Evolutionary conservation across 2,888 invertebrate species (phyloP).

Genomic region (Ormyrus thymus): DNA sequence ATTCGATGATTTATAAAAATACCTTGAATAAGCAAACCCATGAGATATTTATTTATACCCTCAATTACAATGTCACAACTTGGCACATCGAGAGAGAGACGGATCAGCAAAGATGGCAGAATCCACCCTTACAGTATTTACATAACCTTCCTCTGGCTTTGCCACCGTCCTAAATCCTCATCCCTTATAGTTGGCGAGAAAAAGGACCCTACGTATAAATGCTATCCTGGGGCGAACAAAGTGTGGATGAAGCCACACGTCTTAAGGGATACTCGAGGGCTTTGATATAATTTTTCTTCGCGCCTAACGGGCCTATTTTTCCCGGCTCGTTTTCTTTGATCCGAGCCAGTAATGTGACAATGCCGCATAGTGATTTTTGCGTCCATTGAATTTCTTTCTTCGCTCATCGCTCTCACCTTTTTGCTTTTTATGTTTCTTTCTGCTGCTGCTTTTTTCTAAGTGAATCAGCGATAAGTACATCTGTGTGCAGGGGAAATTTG

Average conservation of each 20-base stretch:
- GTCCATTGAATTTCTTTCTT: slow-evolving; percentile 39
- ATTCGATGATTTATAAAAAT: too few species aligned
- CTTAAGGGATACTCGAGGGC: slow-evolving; percentile 37
- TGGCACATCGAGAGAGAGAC: slow-evolving; percentile 39
- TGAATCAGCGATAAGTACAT: slow-evolving; percentile 35
- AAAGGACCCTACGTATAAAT: not conserved
- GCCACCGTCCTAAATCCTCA: not conserved
- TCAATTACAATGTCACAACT: slow-evolving; percentile 25
- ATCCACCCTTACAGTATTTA: slow-evolving; percentile 31
- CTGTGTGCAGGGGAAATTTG: slow-evolving; percentile 14
- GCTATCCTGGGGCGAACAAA: slow-evolving; percentile 24
- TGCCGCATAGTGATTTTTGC: slow-evolving; percentile 35
- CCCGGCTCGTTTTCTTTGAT: slow-evolving; percentile 42
- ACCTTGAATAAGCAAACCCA: too few species aligned
- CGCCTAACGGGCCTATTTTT: slow-evolving; percentile 33
- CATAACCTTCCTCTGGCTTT: slow-evolving; percentile 33
- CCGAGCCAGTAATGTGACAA: slow-evolving; percentile 20
- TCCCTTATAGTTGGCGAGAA: not conserved
- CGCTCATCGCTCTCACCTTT: not conserved
- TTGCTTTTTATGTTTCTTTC: not conserved
- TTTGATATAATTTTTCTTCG: slow-evolving; percentile 68
- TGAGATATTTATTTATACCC: slow-evolving; percentile 21
- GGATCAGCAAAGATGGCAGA: slow-evolving; percentile 29
- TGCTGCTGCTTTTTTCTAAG: not conserved
- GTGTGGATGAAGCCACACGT: not conserved